Conservation (phyloP, 2,113 vertebrate genomes). For the Lophochroa leadbeateri region DNA sequence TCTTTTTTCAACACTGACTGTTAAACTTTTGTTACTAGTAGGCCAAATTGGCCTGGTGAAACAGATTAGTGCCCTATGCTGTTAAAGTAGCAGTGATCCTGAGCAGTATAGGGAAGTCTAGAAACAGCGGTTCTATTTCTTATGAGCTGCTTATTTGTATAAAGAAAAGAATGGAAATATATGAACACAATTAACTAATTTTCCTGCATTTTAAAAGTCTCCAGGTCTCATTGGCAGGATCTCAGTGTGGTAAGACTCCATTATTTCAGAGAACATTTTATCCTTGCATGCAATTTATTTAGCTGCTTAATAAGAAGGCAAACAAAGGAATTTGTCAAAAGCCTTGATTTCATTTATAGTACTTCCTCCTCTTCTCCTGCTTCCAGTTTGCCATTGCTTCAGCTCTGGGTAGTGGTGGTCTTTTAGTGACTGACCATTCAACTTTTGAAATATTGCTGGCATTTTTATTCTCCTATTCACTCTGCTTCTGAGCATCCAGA, state of each 20-base stretch:
- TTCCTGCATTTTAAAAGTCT: neutral
- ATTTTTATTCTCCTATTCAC: neutral
- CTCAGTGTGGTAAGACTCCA: neutral
- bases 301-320: neutral
- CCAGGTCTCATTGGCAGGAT: neutral
- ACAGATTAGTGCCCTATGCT: neutral
- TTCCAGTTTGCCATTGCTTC: neutral
- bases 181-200: neutral
- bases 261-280: neutral
- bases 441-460: slow-evolving; percentile 26
- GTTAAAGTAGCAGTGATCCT: neutral
- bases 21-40: neutral
- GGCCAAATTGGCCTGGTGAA: neutral
- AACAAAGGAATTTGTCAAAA: neutral
- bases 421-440: neutral
- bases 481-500: neutral
- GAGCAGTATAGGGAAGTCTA: neutral
- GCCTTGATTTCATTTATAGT: neutral
- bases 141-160: neutral
- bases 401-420: neutral
- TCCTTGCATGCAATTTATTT: neutral
- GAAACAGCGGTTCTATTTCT: neutral
- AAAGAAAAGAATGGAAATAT: neutral
- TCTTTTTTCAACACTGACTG: neutral
- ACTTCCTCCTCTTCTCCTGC: neutral